Percentiles rank a stretch among this genome's conserved stretches.
These are phyloP conservation scores for Oscheius sp. DNA, from an alignment of 2,888 invertebrate genomes.

Conservation along the genomic window DNA sequence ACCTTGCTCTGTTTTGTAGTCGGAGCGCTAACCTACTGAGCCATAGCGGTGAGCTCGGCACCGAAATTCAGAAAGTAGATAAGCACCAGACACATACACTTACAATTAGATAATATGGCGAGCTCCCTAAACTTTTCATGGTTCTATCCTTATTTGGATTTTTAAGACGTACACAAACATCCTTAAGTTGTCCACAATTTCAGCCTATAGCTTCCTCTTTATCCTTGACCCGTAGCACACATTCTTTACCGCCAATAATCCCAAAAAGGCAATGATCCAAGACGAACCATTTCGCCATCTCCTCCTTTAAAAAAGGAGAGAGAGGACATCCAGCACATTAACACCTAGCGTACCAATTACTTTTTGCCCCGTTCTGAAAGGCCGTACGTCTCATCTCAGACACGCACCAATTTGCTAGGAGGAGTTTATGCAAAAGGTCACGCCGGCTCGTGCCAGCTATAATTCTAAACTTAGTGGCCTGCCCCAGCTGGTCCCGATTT, in stretches of 20 bases:
- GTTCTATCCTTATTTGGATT: too few species aligned
- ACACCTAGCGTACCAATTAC: slow-evolving; percentile 5
- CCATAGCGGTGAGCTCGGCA: too few species aligned
- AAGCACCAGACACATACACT: too few species aligned
- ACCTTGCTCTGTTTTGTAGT: too few species aligned
- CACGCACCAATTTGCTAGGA: background rate
- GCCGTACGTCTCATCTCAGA: background rate
- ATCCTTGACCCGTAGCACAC: slow-evolving; percentile 25
- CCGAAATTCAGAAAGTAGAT: too few species aligned
- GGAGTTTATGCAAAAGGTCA: slow-evolving; percentile 33
- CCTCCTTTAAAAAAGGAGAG: background rate
- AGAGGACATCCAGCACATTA: slow-evolving; percentile 1
- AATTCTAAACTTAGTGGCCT: background rate
- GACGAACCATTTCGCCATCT: background rate
- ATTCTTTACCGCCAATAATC: background rate
- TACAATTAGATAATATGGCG: too few species aligned
- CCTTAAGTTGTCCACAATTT: too few species aligned
- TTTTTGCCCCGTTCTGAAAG: slow-evolving; percentile 2
- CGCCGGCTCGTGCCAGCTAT: background rate
- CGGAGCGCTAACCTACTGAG: too few species aligned
- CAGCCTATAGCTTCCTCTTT: background rate
- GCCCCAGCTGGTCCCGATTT: slow-evolving; percentile 28
- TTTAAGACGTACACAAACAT: too few species aligned
- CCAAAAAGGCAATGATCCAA: slow-evolving; percentile 21
- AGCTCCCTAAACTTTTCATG: too few species aligned